Conservation (phyloP, 2,113 vertebrate genomes). For the Bufo bufo region DNA sequence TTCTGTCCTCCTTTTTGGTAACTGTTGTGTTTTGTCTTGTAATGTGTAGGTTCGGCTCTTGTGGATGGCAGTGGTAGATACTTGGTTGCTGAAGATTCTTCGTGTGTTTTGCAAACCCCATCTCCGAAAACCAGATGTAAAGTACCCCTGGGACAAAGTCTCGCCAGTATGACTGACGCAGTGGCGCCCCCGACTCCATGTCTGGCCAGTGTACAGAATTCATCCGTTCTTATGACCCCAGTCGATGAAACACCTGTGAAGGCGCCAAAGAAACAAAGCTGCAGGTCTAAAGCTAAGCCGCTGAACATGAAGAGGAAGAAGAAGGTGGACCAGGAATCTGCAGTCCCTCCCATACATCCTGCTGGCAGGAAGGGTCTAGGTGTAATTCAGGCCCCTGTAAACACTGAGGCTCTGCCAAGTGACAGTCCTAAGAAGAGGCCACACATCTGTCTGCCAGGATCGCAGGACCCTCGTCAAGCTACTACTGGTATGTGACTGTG, state of each 20-base stretch:
- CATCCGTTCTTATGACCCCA: not conserved
- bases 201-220: not conserved
- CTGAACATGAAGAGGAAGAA: too few relatives aligned
- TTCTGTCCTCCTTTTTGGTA: not conserved
- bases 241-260: not conserved
- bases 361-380: not conserved
- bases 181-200: not conserved
- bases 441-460: not conserved
- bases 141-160: not conserved
- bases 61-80: not conserved
- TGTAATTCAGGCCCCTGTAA: not conserved
- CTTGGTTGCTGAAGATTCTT: not conserved
- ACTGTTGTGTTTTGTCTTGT: not conserved
- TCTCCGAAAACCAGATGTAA: not conserved
- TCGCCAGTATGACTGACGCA: not conserved
- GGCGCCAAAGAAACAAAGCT: constrained; percentile 73
- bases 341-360: not conserved
- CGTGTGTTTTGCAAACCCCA: not conserved
- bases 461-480: not conserved
- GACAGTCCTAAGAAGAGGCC: not conserved
- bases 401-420: not conserved
- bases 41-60: not conserved
- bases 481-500: not conserved
- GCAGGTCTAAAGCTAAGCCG: constrained; percentile 71
- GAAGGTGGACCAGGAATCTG: not conserved